Percentiles rank a stretch among this genome's conserved stretches.
These are phyloP conservation scores for Pinna nobilis DNA, from an alignment of 1,140 invertebrate genomes.

Conservation along the genomic window DNA sequence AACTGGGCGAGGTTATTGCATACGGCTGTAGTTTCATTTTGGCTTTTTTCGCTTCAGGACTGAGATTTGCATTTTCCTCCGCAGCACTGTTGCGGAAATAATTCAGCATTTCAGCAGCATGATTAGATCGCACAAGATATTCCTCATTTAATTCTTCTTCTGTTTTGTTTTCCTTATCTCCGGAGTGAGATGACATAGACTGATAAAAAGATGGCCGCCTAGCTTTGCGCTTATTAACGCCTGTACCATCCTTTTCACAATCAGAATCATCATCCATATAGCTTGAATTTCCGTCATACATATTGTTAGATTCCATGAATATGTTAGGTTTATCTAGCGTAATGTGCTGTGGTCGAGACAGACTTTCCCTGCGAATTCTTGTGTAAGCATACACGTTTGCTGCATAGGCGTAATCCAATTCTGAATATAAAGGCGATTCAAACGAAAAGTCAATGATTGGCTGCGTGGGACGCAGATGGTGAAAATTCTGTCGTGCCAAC, in stretches of 20 bases:
- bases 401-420: too few species aligned
- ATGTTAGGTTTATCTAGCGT: too few species aligned
- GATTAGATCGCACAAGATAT: neutral
- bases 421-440: too few species aligned
- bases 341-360: too few species aligned
- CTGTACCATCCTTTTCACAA: neutral
- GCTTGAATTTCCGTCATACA: constrained; percentile 1
- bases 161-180: neutral
- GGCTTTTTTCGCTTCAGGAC: constrained; percentile 25
- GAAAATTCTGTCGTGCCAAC: neutral
- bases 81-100: neutral
- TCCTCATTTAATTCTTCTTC: neutral
- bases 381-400: too few species aligned
- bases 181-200: too few species aligned
- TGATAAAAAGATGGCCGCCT: too few species aligned
- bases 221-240: too few species aligned
- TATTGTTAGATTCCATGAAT: neutral
- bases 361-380: too few species aligned
- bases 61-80: neutral
- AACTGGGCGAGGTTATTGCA: constrained; percentile 64
- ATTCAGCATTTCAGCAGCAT: neutral
- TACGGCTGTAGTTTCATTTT: constrained; percentile 45
- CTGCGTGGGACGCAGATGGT: neutral
- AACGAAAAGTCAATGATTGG: constrained; percentile 8
- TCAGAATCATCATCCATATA: constrained; percentile 4